A percentile compares a stretch with the other conserved stretches of the same genome.
These are phyloP conservation scores for Archivesica marissinica DNA, from an alignment of 1,140 invertebrate genomes.

Conservation along the genomic window DNA sequence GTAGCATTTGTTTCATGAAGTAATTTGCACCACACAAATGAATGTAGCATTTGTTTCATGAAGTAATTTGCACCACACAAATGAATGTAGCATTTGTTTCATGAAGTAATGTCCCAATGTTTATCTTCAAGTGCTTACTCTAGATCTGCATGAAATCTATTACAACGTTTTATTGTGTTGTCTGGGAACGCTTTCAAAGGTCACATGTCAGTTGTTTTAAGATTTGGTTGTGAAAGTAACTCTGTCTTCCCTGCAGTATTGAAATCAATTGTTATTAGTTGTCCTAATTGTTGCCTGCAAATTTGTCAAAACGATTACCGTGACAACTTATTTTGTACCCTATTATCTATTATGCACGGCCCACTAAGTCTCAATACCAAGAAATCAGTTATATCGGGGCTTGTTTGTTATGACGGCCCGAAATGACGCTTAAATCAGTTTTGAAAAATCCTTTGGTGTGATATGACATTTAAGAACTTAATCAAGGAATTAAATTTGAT, in stretches of 20 bases:
- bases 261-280: not conserved
- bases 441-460: not conserved
- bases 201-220: not conserved
- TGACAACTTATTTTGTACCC: conserved; percentile 35
- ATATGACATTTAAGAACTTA: conserved; percentile 28
- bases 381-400: not conserved
- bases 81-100: too few relatives aligned
- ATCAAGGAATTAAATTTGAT: conserved; percentile 16
- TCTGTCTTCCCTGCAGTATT: not conserved
- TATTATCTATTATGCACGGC: not conserved
- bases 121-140: too few relatives aligned
- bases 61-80: too few relatives aligned
- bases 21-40: too few relatives aligned
- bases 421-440: not conserved
- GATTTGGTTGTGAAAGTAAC: conserved; percentile 4
- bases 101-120: too few relatives aligned
- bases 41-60: too few relatives aligned
- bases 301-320: conserved; percentile 56
- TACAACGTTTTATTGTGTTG: too few relatives aligned
- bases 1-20: too few relatives aligned
- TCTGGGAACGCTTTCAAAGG: not conserved
- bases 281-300: conserved; percentile 51
- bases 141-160: too few relatives aligned
- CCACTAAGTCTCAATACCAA: not conserved
- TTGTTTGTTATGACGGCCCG: not conserved